These are phyloP conservation scores for Beroe forskalii DNA, from an alignment of 37 sponge, comb jelly and placozoan genomes.

Conservation along the genomic window DNA sequence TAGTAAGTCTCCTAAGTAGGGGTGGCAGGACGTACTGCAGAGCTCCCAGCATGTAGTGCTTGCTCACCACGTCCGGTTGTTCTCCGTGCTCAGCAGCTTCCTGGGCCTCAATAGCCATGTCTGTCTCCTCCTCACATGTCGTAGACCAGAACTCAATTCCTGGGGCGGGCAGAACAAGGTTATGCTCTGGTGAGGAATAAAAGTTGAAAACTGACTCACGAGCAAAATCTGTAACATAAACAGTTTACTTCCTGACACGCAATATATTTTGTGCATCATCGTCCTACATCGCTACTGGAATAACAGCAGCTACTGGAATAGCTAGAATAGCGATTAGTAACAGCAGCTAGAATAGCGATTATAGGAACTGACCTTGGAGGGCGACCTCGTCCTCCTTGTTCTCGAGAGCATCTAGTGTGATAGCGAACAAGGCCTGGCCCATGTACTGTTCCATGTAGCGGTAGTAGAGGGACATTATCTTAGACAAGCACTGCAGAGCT, in stretches of 20 bases:
- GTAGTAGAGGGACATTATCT: slow-evolving; percentile 93
- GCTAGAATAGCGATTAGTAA: no score
- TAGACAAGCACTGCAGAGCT: slow-evolving; percentile 91
- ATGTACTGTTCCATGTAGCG: slow-evolving; percentile 97
- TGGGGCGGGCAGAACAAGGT: no score
- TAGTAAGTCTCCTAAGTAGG: slow-evolving; percentile 75
- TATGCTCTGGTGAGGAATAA: no score
- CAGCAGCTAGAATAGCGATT: no score
- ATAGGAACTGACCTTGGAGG: slow-evolving; percentile 91
- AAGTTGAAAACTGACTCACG: no score
- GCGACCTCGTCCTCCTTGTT: slow-evolving; percentile 76
- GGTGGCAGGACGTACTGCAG: slow-evolving; percentile 83
- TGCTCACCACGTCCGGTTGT: slow-evolving; percentile 72
- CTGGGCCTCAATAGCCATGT: slow-evolving; percentile 87
- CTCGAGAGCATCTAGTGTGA: slow-evolving; percentile 96
- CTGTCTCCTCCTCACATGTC: slow-evolving; percentile 94
- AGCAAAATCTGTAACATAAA: no score
- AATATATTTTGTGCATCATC: no score
- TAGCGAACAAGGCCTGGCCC: slow-evolving; percentile 98
- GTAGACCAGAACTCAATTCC: slow-evolving; percentile 99
- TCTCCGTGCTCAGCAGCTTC: slow-evolving; percentile 75
- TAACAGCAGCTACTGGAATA: no score
- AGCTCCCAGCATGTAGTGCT: slow-evolving; percentile 91
- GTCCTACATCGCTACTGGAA: no score
- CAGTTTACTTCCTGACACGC: no score